phyloP scores from a whole-genome alignment of 2,113 vertebrate species.

The Psophia crepitans region DNA sequence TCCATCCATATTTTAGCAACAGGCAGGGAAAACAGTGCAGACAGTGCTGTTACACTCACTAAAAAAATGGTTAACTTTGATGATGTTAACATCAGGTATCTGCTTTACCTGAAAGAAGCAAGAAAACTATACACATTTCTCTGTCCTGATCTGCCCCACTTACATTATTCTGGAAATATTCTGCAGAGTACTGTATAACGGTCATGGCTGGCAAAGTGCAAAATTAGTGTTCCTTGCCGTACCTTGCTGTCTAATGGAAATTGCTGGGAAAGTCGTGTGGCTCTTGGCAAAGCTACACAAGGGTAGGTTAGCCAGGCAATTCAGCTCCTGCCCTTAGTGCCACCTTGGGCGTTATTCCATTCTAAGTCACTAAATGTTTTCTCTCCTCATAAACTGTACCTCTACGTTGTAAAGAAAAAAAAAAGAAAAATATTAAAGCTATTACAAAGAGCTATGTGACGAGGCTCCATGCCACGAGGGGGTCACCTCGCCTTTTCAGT shows the following conservation, averaged over 20 bases:
- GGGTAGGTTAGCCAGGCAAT: not conserved
- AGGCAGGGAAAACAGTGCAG: not conserved
- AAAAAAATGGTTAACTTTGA: not conserved
- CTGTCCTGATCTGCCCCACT: not conserved
- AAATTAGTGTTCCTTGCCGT: not conserved
- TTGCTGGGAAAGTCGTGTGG: not conserved
- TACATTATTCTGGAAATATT: not conserved
- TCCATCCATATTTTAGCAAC: not conserved
- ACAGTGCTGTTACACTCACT: not conserved
- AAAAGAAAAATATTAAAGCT: not conserved
- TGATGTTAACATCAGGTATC: not conserved
- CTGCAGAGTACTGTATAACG: not conserved
- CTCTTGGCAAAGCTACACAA: not conserved
- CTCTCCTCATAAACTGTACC: not conserved
- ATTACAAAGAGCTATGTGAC: not conserved
- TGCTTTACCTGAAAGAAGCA: not conserved
- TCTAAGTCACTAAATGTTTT: not conserved
- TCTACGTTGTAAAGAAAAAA: not conserved
- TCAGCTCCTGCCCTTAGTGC: not conserved
- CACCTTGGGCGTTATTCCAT: not conserved
- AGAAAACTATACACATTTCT: not conserved
- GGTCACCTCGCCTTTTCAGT: not conserved
- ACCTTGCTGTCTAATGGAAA: not conserved
- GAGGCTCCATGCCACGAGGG: not conserved
- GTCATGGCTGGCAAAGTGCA: not conserved